Evolutionary conservation across 2,888 invertebrate genomes (phyloP).

Genomic region (Leucoptera coffeella): DNA sequence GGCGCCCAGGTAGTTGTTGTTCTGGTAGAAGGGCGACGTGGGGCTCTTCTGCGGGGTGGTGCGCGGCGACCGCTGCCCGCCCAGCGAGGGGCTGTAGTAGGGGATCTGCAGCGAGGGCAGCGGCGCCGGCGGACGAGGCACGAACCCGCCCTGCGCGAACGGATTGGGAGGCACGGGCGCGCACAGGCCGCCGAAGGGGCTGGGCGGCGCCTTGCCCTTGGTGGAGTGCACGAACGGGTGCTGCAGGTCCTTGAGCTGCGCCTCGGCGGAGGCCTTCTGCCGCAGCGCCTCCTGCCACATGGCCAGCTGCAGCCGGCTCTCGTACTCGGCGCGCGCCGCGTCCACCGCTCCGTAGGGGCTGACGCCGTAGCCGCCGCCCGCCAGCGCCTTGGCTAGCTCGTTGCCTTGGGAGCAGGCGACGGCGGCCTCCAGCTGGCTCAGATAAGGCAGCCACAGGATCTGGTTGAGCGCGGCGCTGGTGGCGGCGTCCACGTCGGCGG

Average conservation of each 20-base stretch:
- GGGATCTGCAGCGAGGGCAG: constrained; percentile 32
- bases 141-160: constrained; percentile 32
- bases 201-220: constrained; percentile 38
- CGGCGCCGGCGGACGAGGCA: constrained; percentile 25
- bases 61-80: constrained; percentile 26
- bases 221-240: constrained; percentile 39
- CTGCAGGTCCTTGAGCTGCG: constrained; percentile 31
- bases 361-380: constrained; percentile 39
- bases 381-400: constrained; percentile 55
- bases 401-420: constrained; percentile 50
- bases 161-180: constrained; percentile 22
- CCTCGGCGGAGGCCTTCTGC: constrained; percentile 26
- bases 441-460: constrained; percentile 69
- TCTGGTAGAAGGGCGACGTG: constrained; percentile 32
- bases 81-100: constrained; percentile 30
- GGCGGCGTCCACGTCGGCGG: constrained; percentile 63
- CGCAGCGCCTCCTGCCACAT: constrained; percentile 68
- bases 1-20: constrained; percentile 36
- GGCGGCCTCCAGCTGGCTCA: constrained; percentile 56
- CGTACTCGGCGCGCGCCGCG: constrained; percentile 42
- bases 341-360: constrained; percentile 41
- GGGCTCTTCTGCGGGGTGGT: constrained; percentile 34
- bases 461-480: constrained; percentile 64
- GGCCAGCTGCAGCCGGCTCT: constrained; percentile 51
- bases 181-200: constrained; percentile 29